A percentile compares a stretch with the other conserved stretches of the same genome.
Conservation (phyloP, 1,140 invertebrate species). For the Euura saliciscinereae region DNA sequence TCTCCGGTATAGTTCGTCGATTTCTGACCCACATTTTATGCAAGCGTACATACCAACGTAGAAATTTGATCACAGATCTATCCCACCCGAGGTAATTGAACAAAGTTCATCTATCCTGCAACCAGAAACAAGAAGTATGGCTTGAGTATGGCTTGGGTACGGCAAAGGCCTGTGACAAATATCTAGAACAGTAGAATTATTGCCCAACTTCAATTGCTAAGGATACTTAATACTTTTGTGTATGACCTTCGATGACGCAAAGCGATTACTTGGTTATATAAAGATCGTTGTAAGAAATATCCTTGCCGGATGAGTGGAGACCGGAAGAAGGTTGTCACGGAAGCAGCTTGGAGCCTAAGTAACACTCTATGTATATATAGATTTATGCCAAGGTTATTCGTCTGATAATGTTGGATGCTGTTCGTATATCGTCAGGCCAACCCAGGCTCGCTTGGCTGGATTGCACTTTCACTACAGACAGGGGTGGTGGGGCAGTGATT, state of each 20-base stretch:
- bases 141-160: too few species aligned
- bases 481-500: neutral
- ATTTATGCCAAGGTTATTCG: too few species aligned
- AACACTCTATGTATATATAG: too few species aligned
- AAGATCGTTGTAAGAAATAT: neutral
- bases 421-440: too few species aligned
- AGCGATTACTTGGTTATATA: neutral
- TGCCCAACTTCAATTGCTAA: too few species aligned
- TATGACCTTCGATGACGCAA: too few species aligned
- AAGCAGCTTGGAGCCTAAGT: neutral
- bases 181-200: too few species aligned
- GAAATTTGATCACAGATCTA: neutral
- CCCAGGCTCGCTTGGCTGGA: too few species aligned
- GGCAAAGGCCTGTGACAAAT: too few species aligned
- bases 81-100: too few species aligned
- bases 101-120: neutral
- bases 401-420: too few species aligned
- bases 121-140: neutral
- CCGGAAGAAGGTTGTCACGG: neutral
- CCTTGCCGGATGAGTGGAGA: neutral
- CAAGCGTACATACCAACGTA: slow-evolving; percentile 61
- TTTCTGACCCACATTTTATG: slow-evolving; percentile 69
- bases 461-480: neutral
- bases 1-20: slow-evolving; percentile 67
- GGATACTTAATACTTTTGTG: too few species aligned